phyloP scores from a whole-genome alignment of 1,140 invertebrate genomes.

The Panonychus citri region DNA sequence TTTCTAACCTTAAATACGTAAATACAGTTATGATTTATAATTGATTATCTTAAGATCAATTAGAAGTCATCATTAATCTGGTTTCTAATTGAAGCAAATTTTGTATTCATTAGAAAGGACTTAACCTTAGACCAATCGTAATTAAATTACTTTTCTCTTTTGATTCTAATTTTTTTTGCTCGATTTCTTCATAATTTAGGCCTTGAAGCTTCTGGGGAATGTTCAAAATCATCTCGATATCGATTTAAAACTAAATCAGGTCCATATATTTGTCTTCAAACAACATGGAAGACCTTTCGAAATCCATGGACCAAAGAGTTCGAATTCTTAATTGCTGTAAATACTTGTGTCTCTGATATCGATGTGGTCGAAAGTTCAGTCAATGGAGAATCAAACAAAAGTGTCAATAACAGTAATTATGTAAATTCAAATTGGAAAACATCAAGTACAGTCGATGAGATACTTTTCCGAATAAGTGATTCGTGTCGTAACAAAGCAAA shows the following conservation, averaged over 20 bases:
- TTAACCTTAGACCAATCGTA: too few relatives aligned
- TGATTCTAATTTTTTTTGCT: background rate
- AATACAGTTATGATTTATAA: too few relatives aligned
- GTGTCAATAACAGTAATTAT: background rate
- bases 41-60: too few relatives aligned
- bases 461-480: background rate
- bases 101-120: too few relatives aligned
- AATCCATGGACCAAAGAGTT: slow-evolving; percentile 82
- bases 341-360: slow-evolving; percentile 24
- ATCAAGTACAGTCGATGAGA: background rate
- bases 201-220: background rate
- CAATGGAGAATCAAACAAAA: background rate
- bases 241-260: slow-evolving; percentile 53
- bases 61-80: too few relatives aligned
- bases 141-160: too few relatives aligned
- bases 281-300: slow-evolving; percentile 60
- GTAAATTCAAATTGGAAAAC: background rate
- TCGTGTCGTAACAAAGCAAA: background rate
- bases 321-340: slow-evolving; percentile 63
- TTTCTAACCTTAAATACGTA: too few relatives aligned
- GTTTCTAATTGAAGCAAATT: too few relatives aligned
- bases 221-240: slow-evolving; percentile 29
- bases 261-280: slow-evolving; percentile 43
- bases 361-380: background rate
- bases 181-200: background rate